These are phyloP conservation scores for Luperina nickerlii DNA, from an alignment of 2,888 invertebrate genomes.

Conservation along the genomic window DNA sequence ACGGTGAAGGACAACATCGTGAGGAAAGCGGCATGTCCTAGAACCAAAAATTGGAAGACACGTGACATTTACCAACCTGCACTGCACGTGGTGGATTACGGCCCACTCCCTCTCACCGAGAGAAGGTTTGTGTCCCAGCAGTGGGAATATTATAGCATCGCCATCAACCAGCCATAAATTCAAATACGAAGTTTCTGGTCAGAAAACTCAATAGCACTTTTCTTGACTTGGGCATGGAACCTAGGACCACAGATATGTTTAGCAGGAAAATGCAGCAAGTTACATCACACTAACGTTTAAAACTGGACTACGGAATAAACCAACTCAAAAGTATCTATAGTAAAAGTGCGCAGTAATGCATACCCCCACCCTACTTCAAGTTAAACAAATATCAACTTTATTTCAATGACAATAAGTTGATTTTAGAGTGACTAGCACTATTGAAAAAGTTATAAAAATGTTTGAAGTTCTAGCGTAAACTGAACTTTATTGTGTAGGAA, in stretches of 20 bases:
- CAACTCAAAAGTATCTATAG: background rate
- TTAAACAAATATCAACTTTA: no score
- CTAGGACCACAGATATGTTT: background rate
- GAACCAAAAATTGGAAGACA: background rate
- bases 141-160: background rate
- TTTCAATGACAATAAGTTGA: no score
- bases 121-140: background rate
- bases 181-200: background rate
- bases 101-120: no score
- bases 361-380: no score
- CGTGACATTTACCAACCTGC: no score
- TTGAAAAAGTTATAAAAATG: no score
- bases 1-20: no score
- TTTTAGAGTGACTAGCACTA: no score
- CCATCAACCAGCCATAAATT: background rate
- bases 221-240: background rate
- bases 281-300: background rate
- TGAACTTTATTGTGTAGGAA: no score
- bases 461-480: no score
- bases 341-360: no score
- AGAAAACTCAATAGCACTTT: background rate
- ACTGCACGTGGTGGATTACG: no score
- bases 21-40: background rate
- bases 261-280: background rate
- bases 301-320: background rate